Base-by-base conservation (phyloP, 2,888 invertebrate species). In the Strigamia crassipes region DNA sequence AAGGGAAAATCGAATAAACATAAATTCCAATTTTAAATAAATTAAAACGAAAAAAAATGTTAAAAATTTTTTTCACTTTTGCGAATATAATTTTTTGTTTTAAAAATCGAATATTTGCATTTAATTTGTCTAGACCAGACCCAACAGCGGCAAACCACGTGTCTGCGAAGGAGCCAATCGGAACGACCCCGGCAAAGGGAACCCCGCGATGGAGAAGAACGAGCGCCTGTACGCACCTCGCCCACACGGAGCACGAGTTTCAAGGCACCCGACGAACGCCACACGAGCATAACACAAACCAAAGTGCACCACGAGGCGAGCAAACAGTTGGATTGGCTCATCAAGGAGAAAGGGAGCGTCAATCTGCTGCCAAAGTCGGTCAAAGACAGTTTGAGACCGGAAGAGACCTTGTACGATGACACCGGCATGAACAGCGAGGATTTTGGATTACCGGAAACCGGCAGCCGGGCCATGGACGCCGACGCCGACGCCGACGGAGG, bases 331-430 rank as follows among this genome's bases (percentile, higher is more conserved):
- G 81, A 81, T 27, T 78, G 81, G 77, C 77, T 81, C 12, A 41
- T 81, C 8, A 34, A 77, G 18, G 81, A 81, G 15, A 56, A 41
- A 23, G 81, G 81, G 0, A 41, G 23, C 23, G 31, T 23, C n/a
- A 81, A 81, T 77, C n/a, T 81, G 10, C 23, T 81, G 13, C 81
- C 81, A 15, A 81, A 81, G 31, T 81, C 81, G 41, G 78, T 81
- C 77, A 81, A 78, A 78, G 81, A 81, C 42, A 81, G 34, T 18
- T n/a, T 81, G n/a, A 38, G 81, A 18, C 42, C 77, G 12, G 81
- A 81, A 23, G 81, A 81, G 15, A 81, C 23, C n/a, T 21, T 81
- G 8, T 81, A 81, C 81, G 81, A 81, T 34, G 81, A 81, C 41
- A 66, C 81, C 31, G 73, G 73, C 38, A 38, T 38, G n/a, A 51